Base-by-base conservation (phyloP, 2,113 vertebrate species). In the Thunnus maccoyii region DNA sequence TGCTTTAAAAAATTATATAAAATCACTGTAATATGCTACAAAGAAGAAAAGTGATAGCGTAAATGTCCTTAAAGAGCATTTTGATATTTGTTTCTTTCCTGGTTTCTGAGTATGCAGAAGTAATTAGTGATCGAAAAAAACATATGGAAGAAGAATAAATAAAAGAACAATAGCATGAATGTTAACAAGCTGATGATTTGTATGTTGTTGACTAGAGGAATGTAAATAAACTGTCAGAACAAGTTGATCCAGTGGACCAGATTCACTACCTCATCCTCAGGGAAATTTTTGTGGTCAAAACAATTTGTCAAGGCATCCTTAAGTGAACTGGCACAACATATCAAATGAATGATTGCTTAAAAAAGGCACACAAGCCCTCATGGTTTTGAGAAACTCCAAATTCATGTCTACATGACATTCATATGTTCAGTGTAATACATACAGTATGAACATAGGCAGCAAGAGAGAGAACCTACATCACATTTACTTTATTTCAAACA, bases 211-310 rank as follows among this genome's bases (percentile, higher is more conserved):
- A 61, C 55, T 1, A 44, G 6, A 77, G 27, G 36, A 74, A 86
- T 78, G 69, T 3, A 3, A 25, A 72, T n/a, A 57, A 36, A 32
- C 84, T 3, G 64, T 50, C 30, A 48, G 5, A 73, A 47, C 79
- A 78, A 50, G 56, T 15, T 20, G 18, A 2, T 14, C 6, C 17
- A 48, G 58, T 7, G 4, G 2, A 25, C n/a, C 17, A 52, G 1
- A 9, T 20, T 3, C 6, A 1, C 5, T 30, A 4, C 16, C 17
- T 12, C 6, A 15, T 36, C 30, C 58, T 63, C 27, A 18, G 58
- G 47, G 4, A 36, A 15, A 46, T 20, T 4, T n/a, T 22, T 44
- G 7, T 22, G 4, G 13, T 60, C 17, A 32, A 41, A 7, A 41
- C 36, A 41, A 9, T 50, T 30, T 27, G 69, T 48, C 16, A 12